Evolutionary conservation across 1,140 invertebrate genomes (phyloP).

Genomic region (Drosophila equinoxialis): DNA sequence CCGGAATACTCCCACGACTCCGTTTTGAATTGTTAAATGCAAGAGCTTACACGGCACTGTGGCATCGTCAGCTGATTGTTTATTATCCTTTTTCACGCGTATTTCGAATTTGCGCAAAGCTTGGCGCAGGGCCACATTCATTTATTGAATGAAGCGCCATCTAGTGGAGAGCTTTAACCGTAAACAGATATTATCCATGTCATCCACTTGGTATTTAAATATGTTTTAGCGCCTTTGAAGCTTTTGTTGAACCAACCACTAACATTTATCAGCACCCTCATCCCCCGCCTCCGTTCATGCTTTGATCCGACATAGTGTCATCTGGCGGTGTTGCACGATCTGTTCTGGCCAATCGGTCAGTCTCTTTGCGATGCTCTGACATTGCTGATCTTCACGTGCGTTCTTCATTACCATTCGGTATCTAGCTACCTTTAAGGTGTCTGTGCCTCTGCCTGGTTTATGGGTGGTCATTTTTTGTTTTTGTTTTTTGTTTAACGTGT

Average conservation of each 20-base stretch:
- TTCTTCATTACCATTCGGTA: constrained; percentile 5
- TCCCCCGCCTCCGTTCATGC: neutral
- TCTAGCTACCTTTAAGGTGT: neutral
- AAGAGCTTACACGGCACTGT: no score
- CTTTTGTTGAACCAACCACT: neutral
- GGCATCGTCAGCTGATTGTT: no score
- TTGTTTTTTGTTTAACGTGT: neutral
- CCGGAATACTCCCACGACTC: no score
- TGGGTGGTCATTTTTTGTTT: constrained; percentile 22
- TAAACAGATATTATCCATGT: no score
- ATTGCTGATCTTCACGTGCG: constrained; percentile 67
- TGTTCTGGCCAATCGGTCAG: constrained; percentile 59
- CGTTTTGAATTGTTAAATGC: no score
- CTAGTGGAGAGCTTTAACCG: no score
- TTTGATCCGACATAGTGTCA: constrained; percentile 9
- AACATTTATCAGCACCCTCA: neutral
- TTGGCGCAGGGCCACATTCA: no score
- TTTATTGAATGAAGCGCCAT: no score
- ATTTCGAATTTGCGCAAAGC: no score
- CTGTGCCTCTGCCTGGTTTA: constrained; percentile 6
- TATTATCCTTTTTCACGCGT: no score
- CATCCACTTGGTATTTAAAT: neutral
- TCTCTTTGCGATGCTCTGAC: constrained; percentile 76
- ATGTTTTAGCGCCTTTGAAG: neutral
- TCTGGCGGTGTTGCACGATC: constrained; percentile 29